phyloP scores from a whole-genome alignment of 2,113 vertebrate genomes.

The Sminthopsis crassicaudata region DNA sequence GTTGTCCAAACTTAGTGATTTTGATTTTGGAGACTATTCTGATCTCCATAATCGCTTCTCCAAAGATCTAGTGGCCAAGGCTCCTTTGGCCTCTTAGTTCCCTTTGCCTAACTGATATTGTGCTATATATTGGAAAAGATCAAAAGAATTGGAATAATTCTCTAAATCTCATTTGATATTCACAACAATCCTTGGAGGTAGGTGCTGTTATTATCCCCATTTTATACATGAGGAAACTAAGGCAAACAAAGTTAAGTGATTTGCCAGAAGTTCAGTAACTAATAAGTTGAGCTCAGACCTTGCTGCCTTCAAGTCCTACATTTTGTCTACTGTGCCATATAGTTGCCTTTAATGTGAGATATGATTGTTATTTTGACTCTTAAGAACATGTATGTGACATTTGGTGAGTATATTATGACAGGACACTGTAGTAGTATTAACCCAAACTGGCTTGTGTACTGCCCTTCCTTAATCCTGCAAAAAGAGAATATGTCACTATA shows the following conservation, averaged over 20 bases:
- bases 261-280: neutral
- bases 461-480: neutral
- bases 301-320: neutral
- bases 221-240: neutral
- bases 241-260: neutral
- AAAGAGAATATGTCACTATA: neutral
- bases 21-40: neutral
- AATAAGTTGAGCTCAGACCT: neutral
- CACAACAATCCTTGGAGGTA: neutral
- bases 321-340: neutral
- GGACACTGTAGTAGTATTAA: neutral
- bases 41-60: neutral
- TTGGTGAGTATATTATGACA: neutral
- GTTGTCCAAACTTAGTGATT: neutral
- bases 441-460: neutral
- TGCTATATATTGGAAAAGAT: neutral
- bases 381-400: neutral
- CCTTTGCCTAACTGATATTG: neutral
- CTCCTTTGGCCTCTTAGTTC: slow-evolving; percentile 3
- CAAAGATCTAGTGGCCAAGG: neutral
- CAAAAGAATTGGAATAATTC: neutral
- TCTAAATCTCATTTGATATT: neutral
- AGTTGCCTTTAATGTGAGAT: neutral
- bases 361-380: neutral
- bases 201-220: neutral